Evolutionary conservation across 2,888 invertebrate genomes (phyloP).

Genomic region (Ethmia dodecea): DNA sequence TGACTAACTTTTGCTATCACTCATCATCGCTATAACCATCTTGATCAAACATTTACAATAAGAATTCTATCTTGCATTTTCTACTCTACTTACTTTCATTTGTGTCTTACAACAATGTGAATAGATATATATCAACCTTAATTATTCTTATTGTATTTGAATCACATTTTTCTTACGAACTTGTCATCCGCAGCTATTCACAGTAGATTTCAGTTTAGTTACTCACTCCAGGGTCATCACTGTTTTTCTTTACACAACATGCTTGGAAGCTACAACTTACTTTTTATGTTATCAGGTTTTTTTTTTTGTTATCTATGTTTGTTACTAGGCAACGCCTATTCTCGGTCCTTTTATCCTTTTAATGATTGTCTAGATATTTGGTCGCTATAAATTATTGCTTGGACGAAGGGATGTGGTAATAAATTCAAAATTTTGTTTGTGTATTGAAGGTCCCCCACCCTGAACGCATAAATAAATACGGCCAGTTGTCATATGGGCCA

Average conservation of each 20-base stretch:
- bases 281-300: slow-evolving; percentile 30
- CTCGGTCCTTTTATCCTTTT: slow-evolving; percentile 49
- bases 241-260: slow-evolving; percentile 35
- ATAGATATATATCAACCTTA: slow-evolving; percentile 18
- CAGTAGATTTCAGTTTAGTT: slow-evolving; percentile 26
- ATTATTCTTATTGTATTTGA: slow-evolving; percentile 13
- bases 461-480: slow-evolving; percentile 78
- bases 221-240: slow-evolving; percentile 28
- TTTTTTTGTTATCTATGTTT: slow-evolving; percentile 32
- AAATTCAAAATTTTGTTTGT: slow-evolving; percentile 74
- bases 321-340: slow-evolving; percentile 39
- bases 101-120: neutral
- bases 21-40: slow-evolving; percentile 33
- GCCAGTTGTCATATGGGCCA: slow-evolving; percentile 82
- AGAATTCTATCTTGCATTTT: slow-evolving; percentile 36
- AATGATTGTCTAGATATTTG: slow-evolving; percentile 53
- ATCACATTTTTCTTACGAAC: slow-evolving; percentile 3
- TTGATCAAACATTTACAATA: slow-evolving; percentile 37
- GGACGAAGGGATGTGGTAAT: slow-evolving; percentile 37
- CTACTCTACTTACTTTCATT: too few relatives aligned
- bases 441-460: slow-evolving; percentile 82
- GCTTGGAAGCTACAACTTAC: slow-evolving; percentile 43
- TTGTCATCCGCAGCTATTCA: slow-evolving; percentile 25
- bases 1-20: slow-evolving; percentile 64
- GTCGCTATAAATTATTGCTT: slow-evolving; percentile 36